These are phyloP conservation scores for Sialis fuliginosa DNA, from an alignment of 2,888 invertebrate species.

Conservation along the genomic window DNA sequence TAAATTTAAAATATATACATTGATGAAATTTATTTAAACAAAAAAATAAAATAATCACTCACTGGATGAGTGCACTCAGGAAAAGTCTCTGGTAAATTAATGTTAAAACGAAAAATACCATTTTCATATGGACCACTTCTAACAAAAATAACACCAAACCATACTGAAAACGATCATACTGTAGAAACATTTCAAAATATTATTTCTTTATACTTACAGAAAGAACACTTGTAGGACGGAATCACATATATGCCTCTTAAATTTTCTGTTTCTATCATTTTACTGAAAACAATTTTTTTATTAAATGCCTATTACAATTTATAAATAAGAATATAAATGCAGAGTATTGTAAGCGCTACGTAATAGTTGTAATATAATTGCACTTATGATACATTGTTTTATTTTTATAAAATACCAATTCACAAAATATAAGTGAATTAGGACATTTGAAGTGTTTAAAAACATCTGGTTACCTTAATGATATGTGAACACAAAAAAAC, in stretches of 20 bases:
- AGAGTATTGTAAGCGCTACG: too few relatives aligned
- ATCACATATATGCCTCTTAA: slow-evolving; percentile 82
- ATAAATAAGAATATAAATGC: neutral
- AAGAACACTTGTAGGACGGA: slow-evolving; percentile 69
- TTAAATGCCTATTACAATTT: neutral
- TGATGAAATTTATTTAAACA: neutral
- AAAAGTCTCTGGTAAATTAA: slow-evolving; percentile 73
- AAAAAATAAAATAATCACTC: slow-evolving; percentile 22
- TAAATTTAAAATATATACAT: slow-evolving; percentile 1
- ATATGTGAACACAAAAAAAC: too few relatives aligned
- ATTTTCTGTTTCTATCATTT: slow-evolving; percentile 70
- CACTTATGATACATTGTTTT: too few relatives aligned
- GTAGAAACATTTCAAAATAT: slow-evolving; percentile 4
- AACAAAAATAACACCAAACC: slow-evolving; percentile 84
- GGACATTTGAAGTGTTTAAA: too few relatives aligned
- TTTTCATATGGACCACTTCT: slow-evolving; percentile 77
- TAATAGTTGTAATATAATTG: too few relatives aligned
- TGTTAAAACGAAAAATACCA: slow-evolving; percentile 76
- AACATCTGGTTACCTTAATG: too few relatives aligned
- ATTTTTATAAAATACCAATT: too few relatives aligned
- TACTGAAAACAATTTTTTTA: slow-evolving; percentile 34
- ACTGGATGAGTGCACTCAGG: slow-evolving; percentile 75
- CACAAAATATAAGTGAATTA: too few relatives aligned
- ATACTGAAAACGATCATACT: slow-evolving; percentile 39
- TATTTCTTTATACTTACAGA: slow-evolving; percentile 39